Evolutionary conservation across 1,140 invertebrate genomes (phyloP), one percentile per base, ranked within the genome.

Genomic region (Gonatopus flavifemur): DNA sequence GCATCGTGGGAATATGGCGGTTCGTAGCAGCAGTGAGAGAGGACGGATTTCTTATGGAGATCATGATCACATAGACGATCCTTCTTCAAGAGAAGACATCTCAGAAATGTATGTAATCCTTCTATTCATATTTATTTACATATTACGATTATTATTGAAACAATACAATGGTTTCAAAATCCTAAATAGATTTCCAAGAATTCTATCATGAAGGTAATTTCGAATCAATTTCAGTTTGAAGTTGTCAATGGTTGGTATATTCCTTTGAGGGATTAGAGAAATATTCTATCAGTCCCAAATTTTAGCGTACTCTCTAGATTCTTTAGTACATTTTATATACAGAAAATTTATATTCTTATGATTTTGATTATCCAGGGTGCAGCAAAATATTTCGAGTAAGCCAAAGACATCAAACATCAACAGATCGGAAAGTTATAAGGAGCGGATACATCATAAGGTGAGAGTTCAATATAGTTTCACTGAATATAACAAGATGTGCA

Each of bases 391-490:
- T 70, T 72, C 76, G 63, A 76, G 64, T 69, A 78, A 78, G 69
- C 76, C 76, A 78, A 78, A 81, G 59, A 76, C 74, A 45, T 79
- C 79, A 55, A 80, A 80, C 55, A 83, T 84, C 68, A 83, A 81
- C 56, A 75, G 83, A 59, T 84, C 82, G 52, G 83, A 84, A 69
- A 84, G 83, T 74, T 83, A 83, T 67, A 83, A 83, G 61, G 83
- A 84, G 56, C 70, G 81, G 44, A 79, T 82, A 69, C 78, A 79
- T 59, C 77, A 82, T 55, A 82, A 81, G 77, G 82, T 84, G 67
- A 81, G 64, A 41, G 13, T 13, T 21, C 8, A 22, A 24, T 32
- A 6, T 8, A 18, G 18, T 46, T 1, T 25, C 13, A 16, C 28
- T 36, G n/a, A 10, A 40, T 16, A 40, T 15, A 32, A 10, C 1